Evolutionary conservation across 2,888 invertebrate species (phyloP).

Genomic region (Oasisia sp.): DNA sequence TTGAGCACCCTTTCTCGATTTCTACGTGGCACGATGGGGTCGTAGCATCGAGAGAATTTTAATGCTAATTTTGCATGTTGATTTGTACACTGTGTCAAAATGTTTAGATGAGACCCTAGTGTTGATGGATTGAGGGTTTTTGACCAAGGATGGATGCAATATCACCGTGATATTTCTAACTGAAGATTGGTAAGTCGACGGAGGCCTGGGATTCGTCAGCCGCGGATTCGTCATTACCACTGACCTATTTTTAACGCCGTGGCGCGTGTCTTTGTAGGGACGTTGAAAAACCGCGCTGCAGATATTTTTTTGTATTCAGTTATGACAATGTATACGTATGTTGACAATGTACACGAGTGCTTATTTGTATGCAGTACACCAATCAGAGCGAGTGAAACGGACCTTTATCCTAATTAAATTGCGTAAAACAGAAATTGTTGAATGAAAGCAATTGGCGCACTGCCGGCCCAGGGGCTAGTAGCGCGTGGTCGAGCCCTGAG

Average conservation of each 20-base stretch:
- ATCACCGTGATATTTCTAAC: constrained; percentile 44
- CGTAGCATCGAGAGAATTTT: background rate
- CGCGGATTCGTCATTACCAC: background rate
- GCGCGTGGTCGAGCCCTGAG: too few species aligned
- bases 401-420: too few species aligned
- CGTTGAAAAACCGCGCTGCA: background rate
- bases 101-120: constrained; percentile 38
- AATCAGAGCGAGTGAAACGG: too few species aligned
- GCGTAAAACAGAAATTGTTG: too few species aligned
- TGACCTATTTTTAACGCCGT: constrained; percentile 6
- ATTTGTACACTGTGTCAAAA: constrained; percentile 37
- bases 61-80: constrained; percentile 26
- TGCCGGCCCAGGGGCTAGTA: too few species aligned
- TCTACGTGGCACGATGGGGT: background rate
- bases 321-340: background rate
- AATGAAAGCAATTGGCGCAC: too few species aligned
- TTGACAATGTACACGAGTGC: too few species aligned
- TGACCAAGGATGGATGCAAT: constrained; percentile 52
- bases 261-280: background rate
- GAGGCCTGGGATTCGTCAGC: constrained; percentile 4
- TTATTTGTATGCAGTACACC: too few species aligned
- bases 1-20: constrained; percentile 13
- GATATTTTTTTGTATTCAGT: background rate
- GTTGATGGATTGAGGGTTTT: constrained; percentile 49
- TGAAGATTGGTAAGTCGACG: constrained; percentile 37